Conservation (phyloP, 2,113 vertebrate species). For the Perccottus glenii region DNA sequence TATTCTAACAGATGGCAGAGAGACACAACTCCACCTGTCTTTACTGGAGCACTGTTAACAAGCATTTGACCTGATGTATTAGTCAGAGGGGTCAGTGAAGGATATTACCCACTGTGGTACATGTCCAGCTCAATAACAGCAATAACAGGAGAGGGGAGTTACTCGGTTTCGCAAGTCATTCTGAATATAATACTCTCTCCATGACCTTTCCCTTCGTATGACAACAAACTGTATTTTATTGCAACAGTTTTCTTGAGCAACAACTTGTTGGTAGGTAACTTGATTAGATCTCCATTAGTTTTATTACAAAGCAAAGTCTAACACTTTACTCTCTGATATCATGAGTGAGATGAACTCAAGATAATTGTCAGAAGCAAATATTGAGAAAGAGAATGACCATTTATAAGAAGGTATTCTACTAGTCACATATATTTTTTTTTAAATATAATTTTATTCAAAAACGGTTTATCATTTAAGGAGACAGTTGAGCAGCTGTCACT, state of each 20-base stretch:
- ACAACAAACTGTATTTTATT: conserved; percentile 49
- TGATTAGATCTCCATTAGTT: conserved; percentile 35
- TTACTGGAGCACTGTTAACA: conserved; percentile 27
- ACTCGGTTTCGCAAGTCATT: conserved; percentile 11
- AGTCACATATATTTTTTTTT: neutral
- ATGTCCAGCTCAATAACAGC: neutral
- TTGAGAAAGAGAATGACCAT: neutral
- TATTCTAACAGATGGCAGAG: conserved; percentile 39
- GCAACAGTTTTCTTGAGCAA: conserved; percentile 61
- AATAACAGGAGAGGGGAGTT: neutral
- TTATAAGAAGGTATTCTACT: conserved; percentile 4
- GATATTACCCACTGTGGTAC: neutral
- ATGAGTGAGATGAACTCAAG: conserved; percentile 37
- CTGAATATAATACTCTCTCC: conserved; percentile 15
- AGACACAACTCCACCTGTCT: conserved; percentile 38
- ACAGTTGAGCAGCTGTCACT: too few relatives aligned
- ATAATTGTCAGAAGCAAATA: conserved; percentile 10
- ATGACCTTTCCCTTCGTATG: conserved; percentile 1
- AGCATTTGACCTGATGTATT: conserved; percentile 23
- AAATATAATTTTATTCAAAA: too few relatives aligned
- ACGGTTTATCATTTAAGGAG: too few relatives aligned
- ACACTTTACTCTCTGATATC: conserved; percentile 29
- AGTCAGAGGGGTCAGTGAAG: conserved; percentile 15
- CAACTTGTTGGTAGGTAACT: conserved; percentile 11
- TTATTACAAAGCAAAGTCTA: conserved; percentile 56